These are phyloP conservation scores for Ephialtes manifestator DNA, from an alignment of 2,888 invertebrate species.

Conservation along the genomic window DNA sequence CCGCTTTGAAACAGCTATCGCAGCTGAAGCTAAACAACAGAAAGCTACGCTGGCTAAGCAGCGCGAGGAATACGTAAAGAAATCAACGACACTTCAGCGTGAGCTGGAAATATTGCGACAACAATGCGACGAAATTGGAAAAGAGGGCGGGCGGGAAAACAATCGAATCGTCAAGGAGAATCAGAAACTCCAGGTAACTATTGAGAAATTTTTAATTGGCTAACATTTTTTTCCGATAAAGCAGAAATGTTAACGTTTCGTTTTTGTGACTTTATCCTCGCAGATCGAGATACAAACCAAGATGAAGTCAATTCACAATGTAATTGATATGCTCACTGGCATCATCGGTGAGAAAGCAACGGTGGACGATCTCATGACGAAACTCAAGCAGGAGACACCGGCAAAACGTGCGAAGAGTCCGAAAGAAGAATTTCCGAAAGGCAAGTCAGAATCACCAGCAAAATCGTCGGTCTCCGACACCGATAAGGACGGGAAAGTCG, in stretches of 20 bases:
- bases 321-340: conserved; percentile 95
- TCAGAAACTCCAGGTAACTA: conserved; percentile 93
- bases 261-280: conserved; percentile 63
- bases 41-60: conserved; percentile 93
- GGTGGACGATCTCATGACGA: conserved; percentile 84
- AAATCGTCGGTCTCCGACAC: conserved; percentile 78
- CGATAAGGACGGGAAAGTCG: conserved; percentile 80
- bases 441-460: conserved; percentile 80
- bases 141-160: conserved; percentile 92
- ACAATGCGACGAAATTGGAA: conserved; percentile 92
- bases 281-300: conserved; percentile 93
- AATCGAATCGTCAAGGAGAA: conserved; percentile 94
- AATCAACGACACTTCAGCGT: conserved; percentile 91
- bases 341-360: conserved; percentile 92
- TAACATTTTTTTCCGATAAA: not conserved
- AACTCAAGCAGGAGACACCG: conserved; percentile 80
- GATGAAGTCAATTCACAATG: conserved; percentile 94
- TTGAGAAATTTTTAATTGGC: not conserved
- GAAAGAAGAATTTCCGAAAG: conserved; percentile 82
- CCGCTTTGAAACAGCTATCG: conserved; percentile 88
- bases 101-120: conserved; percentile 93
- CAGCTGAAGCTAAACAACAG: conserved; percentile 93
- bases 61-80: conserved; percentile 93
- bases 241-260: not conserved
- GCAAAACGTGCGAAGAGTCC: conserved; percentile 81